Evolutionary conservation across 35 echinoderm and acorn worm species (phyloP), one percentile per base, ranked within the genome.

Genomic region (Patiria miniata): DNA sequence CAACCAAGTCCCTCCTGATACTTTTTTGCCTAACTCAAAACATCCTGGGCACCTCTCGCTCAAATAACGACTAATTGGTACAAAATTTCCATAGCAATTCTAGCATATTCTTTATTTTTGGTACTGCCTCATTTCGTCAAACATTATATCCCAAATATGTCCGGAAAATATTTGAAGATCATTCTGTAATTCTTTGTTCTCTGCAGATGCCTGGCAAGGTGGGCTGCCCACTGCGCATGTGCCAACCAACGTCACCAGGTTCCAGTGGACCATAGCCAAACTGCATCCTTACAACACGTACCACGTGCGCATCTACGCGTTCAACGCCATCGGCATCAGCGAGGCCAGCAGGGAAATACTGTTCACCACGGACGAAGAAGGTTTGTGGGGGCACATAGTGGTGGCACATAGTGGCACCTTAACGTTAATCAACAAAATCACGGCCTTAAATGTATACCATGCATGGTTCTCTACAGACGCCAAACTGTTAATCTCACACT

Each of bases 361-460:
- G 0, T 95, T 99, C 42, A 94, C 86, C 39, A 99, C 96, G 1
- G 85, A 89, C 36, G 92, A 99, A 93, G 96, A 99, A 92, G 96
- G 92, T 47, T 47, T 4, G 42, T 47, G 4, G 12, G n/a, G n/a
- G n/a, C n/a, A n/a, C 55, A 15, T 15, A 58, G 14, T 15, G 14
- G 14, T 58, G 55, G 14, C 14, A 6, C 42, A 47, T 12, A 47
- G 42, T 47, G 12, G 42, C 42, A 12, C 42, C 12, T 47, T 12
- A 12, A 6, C 42, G 4, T 12, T 47, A 47, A 6, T 4, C 4
- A 47, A 47, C 4, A 47, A 4, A 47, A 47, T 47, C 4, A 47
- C 42, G 12, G 4, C 42, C 12, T 47, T 47, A 6, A 12, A 4
- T 47, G 42, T 12, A 58, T 58, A 15, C 14, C 14, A 58, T 58